Evolutionary conservation across 2,113 vertebrate genomes (phyloP), one percentile per base, ranked within the genome.

Genomic region (Micronycteris hirsuta): DNA sequence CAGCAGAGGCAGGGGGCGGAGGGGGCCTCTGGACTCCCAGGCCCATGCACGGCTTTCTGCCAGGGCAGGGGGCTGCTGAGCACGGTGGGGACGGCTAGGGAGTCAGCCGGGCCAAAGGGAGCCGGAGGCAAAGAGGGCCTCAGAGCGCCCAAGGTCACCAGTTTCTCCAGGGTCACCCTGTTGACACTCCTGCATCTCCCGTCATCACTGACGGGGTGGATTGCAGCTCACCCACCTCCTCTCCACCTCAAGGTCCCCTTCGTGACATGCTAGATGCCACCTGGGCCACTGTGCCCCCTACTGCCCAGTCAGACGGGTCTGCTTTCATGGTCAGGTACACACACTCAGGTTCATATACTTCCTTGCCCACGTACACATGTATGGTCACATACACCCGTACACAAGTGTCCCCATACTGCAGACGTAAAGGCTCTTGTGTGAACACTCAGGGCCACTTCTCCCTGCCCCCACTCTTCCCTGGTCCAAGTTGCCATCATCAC

Each of bases 391-490:
- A 33, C 1, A 85, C 13, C 68, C 15, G 7, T 0, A 11, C 26
- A 73, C 65, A 3, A 33, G 12, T 0, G 33, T 14, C 31, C 33
- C 26, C 81, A 19, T 38, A 19, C 36, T 1, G 56, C 58, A 61
- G 22, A 17, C 4, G 7, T 28, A 58, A 84, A 92, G 92, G 56
- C n/a, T n/a, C n/a, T n/a, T n/a, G n/a, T n/a, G n/a, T n/a, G 73
- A 49, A 54, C 36, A 26, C 54, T 38, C 54, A 1, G 8, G 76
- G 41, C 65, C 19, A 10, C 74, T 22, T n/a, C 86, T 41, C 73
- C 68, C 58, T 5, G 0, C 19, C 9, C 9, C 20, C 11, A 1
- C 3, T 63, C 19, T 12, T 12, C 33, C 10, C 36, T 0, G 0
- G 4, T 43, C 91, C 41, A 10, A 28, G 82, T 67, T 14, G 13